Evolutionary conservation across 1,140 invertebrate species (phyloP), one percentile per base, ranked within the genome.

Genomic region (Calliopsis andreniformis): DNA sequence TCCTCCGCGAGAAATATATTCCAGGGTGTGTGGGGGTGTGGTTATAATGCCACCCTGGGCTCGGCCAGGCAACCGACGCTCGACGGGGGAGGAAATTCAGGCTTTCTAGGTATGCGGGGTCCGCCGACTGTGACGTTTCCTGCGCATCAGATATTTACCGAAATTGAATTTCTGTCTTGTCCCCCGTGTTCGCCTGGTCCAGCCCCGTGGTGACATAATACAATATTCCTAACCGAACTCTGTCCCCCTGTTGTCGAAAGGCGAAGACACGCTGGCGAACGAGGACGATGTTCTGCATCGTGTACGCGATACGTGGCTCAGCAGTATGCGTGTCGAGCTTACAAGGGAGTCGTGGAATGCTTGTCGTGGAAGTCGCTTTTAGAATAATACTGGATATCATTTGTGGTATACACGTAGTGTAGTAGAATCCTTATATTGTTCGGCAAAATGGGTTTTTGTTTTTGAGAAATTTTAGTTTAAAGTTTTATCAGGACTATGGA

Each of bases 111-210:
- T 63, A 69, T 45, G 42, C 51, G 39, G 35, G 35, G 63, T 28
- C 32, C 28, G 35, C 53, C 32, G 43, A 23, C 5, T 45, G 32
- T 51, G 64, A 76, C n/a, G 58, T 81, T 63, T 59, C 43, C 14
- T 32, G 66, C 45, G 53, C 69, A 64, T 76, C 45, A 62, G 82
- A 87, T 86, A 82, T 87, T 87, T 87, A 80, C 68, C 58, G 75
- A 86, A 87, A 87, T 87, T 87, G 86, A 86, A 87, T 87, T 87
- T 86, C 70, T 64, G 68, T 59, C 56, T 61, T 51, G 71, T 68
- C 18, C 32, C 18, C 30, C 30, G 69, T 76, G 67, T 63, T 82
- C 68, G 61, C 20, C n/a, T 58, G 47, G 80, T 75, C 69, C 42
- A 49, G 30, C 28, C 73, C 69, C 62, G 56, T 78, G 69, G 55